phyloP scores from a whole-genome alignment of 2,888 invertebrate genomes.

The Microctonus aethiopoides region DNA sequence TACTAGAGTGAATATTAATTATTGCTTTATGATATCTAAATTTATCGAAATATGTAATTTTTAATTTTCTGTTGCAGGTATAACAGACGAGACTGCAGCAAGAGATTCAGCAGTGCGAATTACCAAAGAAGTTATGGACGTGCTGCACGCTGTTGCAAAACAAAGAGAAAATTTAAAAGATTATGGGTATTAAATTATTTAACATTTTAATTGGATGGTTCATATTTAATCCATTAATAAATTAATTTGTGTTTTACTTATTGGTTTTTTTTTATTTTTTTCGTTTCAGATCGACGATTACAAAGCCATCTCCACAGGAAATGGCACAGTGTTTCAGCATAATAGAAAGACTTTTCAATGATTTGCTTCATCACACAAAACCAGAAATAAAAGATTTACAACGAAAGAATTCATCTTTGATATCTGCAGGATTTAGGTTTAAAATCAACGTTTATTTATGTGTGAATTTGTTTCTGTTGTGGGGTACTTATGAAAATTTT shows the following conservation, averaged over 20 bases:
- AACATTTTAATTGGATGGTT: not conserved
- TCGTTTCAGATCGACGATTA: constrained; percentile 67
- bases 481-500: not conserved
- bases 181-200: constrained; percentile 61
- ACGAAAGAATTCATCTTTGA: constrained; percentile 70
- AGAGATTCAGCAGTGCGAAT: constrained; percentile 61
- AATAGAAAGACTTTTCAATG: constrained; percentile 72
- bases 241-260: too few species aligned
- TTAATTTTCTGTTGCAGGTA: constrained; percentile 41
- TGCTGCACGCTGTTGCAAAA: constrained; percentile 63
- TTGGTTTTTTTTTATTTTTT: not conserved
- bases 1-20: not conserved
- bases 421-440: constrained; percentile 76
- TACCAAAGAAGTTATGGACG: constrained; percentile 58
- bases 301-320: constrained; percentile 68
- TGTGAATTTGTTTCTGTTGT: not conserved
- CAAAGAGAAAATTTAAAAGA: constrained; percentile 64
- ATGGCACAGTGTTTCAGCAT: constrained; percentile 70
- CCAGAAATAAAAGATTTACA: constrained; percentile 73
- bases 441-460: not conserved
- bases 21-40: constrained; percentile 11
- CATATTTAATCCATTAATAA: not conserved
- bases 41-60: not conserved
- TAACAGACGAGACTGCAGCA: constrained; percentile 49
- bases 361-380: constrained; percentile 71